Evolutionary conservation across 2,888 invertebrate genomes (phyloP).

Genomic region (Drosophila cracens): DNA sequence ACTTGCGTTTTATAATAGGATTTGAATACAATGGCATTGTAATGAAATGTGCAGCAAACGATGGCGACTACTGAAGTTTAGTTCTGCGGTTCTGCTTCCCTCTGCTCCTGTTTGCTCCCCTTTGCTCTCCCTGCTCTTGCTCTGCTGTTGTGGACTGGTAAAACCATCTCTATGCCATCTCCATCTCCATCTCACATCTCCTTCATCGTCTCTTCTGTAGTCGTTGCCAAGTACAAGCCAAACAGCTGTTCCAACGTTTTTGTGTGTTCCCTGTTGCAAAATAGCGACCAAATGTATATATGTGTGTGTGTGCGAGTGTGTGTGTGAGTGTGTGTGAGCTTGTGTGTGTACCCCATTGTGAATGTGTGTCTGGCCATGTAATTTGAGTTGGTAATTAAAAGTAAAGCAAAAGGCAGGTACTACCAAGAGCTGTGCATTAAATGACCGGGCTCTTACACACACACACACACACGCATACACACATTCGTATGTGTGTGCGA

Average conservation of each 20-base stretch:
- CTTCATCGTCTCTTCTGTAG: constrained; percentile 15
- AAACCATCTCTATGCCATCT: constrained; percentile 7
- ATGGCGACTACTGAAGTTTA: constrained; percentile 68
- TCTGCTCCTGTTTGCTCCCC: not conserved
- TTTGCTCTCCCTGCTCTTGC: constrained; percentile 3
- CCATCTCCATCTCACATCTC: not conserved
- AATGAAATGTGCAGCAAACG: constrained; percentile 80
- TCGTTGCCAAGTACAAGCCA: constrained; percentile 66
- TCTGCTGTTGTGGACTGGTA: constrained; percentile 8
- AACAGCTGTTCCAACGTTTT: constrained; percentile 70
- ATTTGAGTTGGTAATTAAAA: constrained; percentile 78
- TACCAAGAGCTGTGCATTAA: constrained; percentile 61
- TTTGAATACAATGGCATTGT: constrained; percentile 79
- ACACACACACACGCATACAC: constrained; percentile 15
- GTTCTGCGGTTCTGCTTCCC: constrained; percentile 66
- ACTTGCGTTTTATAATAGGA: constrained; percentile 75
- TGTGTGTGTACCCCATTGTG: constrained; percentile 29
- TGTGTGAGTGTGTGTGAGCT: constrained; percentile 4
- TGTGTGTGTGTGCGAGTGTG: constrained; percentile 2
- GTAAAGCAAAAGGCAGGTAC: constrained; percentile 71
- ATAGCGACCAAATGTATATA: constrained; percentile 40
- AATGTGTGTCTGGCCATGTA: constrained; percentile 61
- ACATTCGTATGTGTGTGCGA: constrained; percentile 8
- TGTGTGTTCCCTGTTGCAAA: constrained; percentile 42
- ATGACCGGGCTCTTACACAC: constrained; percentile 44